These are phyloP conservation scores for Danio jaintianensis DNA, from an alignment of 2,797 vertebrate genomes.

Conservation along the genomic window DNA sequence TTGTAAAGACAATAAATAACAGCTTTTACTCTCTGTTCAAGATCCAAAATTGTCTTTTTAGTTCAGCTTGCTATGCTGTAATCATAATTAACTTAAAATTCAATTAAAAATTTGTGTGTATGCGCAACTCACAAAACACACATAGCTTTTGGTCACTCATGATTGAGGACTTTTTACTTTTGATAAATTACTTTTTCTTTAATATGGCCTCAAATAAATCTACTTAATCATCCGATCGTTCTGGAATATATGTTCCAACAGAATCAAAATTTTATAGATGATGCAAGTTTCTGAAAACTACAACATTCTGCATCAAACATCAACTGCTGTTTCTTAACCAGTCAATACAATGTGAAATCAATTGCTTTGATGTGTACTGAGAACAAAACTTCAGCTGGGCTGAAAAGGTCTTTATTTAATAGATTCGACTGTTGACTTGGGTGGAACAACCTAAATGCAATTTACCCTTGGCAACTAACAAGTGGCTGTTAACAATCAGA, in stretches of 20 bases:
- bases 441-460: slow-evolving; percentile 35
- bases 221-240: slow-evolving; percentile 19
- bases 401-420: slow-evolving; percentile 43
- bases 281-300: slow-evolving; percentile 2
- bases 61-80: not conserved
- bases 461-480: slow-evolving; percentile 34
- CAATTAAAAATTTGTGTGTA: not conserved
- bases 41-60: not conserved
- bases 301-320: slow-evolving; percentile 9
- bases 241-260: slow-evolving; percentile 34
- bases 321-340: slow-evolving; percentile 2
- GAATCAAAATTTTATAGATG: slow-evolving; percentile 30
- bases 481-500: slow-evolving; percentile 29
- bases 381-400: slow-evolving; percentile 16
- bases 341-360: slow-evolving; percentile 17
- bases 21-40: not conserved
- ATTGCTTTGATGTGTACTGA: not conserved
- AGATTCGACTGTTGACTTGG: slow-evolving; percentile 25
- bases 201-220: slow-evolving; percentile 9
- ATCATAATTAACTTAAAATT: not conserved
- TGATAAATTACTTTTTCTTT: slow-evolving; percentile 27
- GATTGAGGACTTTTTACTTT: slow-evolving; percentile 8
- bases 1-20: not conserved
- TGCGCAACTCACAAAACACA: not conserved
- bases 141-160: not conserved